Evolutionary conservation across 1,140 invertebrate species (phyloP).

Genomic region (Drusus annulatus): DNA sequence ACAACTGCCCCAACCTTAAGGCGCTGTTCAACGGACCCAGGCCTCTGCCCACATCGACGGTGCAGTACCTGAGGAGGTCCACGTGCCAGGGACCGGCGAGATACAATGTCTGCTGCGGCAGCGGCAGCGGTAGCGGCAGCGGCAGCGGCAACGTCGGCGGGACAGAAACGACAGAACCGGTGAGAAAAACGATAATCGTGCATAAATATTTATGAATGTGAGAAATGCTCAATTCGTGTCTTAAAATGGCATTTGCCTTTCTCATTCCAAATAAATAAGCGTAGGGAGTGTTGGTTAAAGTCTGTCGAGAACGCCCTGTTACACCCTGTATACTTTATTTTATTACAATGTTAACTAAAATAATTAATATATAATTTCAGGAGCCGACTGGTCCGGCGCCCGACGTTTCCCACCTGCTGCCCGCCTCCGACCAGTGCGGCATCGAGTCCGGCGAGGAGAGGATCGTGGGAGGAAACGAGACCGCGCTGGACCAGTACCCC

Average conservation of each 20-base stretch:
- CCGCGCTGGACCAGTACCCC: constrained; percentile 73
- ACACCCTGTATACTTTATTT: no score
- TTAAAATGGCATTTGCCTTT: no score
- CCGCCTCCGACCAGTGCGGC: constrained; percentile 61
- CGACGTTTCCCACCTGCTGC: constrained; percentile 40
- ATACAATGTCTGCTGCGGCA: constrained; percentile 45
- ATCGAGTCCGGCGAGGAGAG: constrained; percentile 62
- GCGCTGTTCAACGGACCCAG: constrained; percentile 58
- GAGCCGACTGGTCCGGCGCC: neutral
- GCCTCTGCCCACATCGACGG: constrained; percentile 17
- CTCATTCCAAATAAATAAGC: no score
- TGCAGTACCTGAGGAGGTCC: constrained; percentile 24
- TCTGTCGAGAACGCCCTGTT: no score
- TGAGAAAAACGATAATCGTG: neutral
- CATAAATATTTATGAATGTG: no score
- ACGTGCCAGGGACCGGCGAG: constrained; percentile 34
- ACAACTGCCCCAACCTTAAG: constrained; percentile 63
- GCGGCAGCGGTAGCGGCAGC: constrained; percentile 2
- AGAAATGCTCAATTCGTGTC: no score
- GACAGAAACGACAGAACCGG: neutral
- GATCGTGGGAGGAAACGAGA: constrained; percentile 73
- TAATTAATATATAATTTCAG: constrained; percentile 1
- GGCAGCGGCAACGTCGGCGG: no score
- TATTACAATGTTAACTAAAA: no score
- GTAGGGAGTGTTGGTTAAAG: no score